A percentile compares a stretch with the other conserved stretches of the same genome.
phyloP scores from a whole-genome alignment of 1,140 invertebrate species.

The Brachionus manjavacas region DNA sequence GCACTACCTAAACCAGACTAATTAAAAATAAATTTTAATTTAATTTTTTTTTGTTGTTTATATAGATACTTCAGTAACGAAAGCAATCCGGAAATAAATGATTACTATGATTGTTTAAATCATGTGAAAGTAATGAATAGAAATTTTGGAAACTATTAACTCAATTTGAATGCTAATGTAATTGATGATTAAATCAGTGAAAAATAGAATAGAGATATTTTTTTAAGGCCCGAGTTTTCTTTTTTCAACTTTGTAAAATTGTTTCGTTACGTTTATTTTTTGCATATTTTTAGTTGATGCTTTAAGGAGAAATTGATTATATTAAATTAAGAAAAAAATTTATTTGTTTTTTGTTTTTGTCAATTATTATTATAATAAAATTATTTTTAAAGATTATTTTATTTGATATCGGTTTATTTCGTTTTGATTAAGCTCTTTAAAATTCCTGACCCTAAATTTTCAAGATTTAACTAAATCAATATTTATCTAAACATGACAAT shows the following conservation, averaged over 20 bases:
- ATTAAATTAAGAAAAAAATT: neutral
- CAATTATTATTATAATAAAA: neutral
- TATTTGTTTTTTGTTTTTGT: neutral
- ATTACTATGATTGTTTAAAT: slow-evolving; percentile 27
- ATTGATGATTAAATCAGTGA: neutral
- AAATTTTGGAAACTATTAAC: slow-evolving; percentile 9
- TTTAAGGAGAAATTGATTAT: neutral
- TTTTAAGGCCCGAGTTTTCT: neutral
- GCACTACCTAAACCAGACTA: neutral
- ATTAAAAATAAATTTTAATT: neutral
- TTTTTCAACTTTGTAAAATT: neutral
- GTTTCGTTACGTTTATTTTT: neutral
- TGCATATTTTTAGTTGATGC: neutral
- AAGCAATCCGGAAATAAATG: neutral
- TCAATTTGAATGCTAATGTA: neutral
- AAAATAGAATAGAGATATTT: neutral
- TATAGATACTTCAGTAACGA: slow-evolving; percentile 24
- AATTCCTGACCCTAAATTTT: too few species aligned
- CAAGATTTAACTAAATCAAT: too few species aligned
- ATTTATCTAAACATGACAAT: too few species aligned
- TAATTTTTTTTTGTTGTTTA: neutral
- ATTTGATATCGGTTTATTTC: neutral
- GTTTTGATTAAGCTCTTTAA: too few species aligned
- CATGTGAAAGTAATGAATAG: neutral
- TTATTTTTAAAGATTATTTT: neutral